These are phyloP conservation scores for Sander lucioperca DNA, from an alignment of 2,113 vertebrate genomes.

Conservation along the genomic window DNA sequence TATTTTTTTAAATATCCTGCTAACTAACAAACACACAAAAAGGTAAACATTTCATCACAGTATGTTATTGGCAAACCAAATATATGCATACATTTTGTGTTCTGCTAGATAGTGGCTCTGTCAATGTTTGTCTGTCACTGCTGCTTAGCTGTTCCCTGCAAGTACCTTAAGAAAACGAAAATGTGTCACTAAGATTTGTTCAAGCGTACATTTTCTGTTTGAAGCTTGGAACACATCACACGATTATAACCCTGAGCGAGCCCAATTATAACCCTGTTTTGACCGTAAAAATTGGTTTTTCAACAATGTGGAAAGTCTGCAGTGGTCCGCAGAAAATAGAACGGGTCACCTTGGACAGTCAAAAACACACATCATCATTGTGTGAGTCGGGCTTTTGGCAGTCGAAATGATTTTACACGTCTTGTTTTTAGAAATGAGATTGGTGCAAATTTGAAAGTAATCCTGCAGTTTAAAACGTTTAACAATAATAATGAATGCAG, in stretches of 20 bases:
- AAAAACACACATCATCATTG: slow-evolving; percentile 7
- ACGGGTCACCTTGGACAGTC: slow-evolving; percentile 51
- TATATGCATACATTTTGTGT: slow-evolving; percentile 25
- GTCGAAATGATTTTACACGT: slow-evolving; percentile 12
- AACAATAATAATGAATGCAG: not conserved
- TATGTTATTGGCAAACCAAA: slow-evolving; percentile 27
- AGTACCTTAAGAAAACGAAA: slow-evolving; percentile 27
- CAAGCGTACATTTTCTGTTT: slow-evolving; percentile 56
- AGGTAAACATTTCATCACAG: slow-evolving; percentile 6
- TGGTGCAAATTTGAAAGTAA: not conserved
- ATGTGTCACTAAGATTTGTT: slow-evolving; percentile 62
- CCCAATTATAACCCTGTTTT: slow-evolving; percentile 40
- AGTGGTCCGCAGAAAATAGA: slow-evolving; percentile 43
- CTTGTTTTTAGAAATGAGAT: not conserved
- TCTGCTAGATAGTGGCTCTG: slow-evolving; percentile 26
- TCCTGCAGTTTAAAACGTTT: not conserved
- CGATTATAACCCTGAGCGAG: slow-evolving; percentile 35
- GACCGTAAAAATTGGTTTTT: slow-evolving; percentile 43
- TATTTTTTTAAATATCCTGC: not conserved
- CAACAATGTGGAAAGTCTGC: slow-evolving; percentile 19
- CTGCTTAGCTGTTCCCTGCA: slow-evolving; percentile 41
- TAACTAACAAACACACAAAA: not conserved
- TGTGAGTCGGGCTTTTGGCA: slow-evolving; percentile 2
- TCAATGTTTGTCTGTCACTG: slow-evolving; percentile 54
- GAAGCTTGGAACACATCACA: slow-evolving; percentile 54